Evolutionary conservation across 2,113 vertebrate genomes (phyloP), one percentile per base, ranked within the genome.

Genomic region (Dipodomys stephensi): DNA sequence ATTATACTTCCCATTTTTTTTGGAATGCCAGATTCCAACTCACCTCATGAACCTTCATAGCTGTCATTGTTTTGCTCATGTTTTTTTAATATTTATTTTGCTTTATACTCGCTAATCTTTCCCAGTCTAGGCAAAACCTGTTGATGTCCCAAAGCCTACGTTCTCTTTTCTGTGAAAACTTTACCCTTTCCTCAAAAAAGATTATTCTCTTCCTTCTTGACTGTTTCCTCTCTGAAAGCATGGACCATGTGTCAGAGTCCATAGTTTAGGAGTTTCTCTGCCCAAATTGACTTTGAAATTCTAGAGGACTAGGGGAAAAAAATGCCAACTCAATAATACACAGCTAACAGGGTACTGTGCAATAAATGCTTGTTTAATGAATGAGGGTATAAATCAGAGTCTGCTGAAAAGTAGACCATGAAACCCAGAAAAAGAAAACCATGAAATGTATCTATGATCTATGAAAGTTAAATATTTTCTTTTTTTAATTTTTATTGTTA

Each of bases 381-480:
- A 82, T 83, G 46, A 93, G 30, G 82, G 74, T 15, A 89, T n/a
- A 57, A 65, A 88, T 46, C 39, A 76, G 23, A 39, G 30, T 76
- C 35, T 7, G 76, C 22, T n/a, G 20, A 18, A 71, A 74, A 85
- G 53, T 23, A 80, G 53, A 72, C 11, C 80, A 79, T 19, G 53
- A 44, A 64, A 90, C 3, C 7, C 57, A 7, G n/a, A 46, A 76
- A 88, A 53, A 57, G 60, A 90, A 71, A 84, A 68, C 0, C 19
- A 67, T 62, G 60, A 65, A 82, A 77, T 68, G 67, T 86, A 86
- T 64, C 73, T 91, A 44, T 88, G 6, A 88, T 69, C 71, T 81
- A 35, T 88, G 57, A 93, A 88, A 93, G 46, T 92, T 92, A 88
- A 95, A 84, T 82, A 91, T 86, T 57, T 57, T 57, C 12, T 57